Evolutionary conservation across 1,140 invertebrate species (phyloP), one percentile per base, ranked within the genome.

Genomic region (Drosophila suzukii): DNA sequence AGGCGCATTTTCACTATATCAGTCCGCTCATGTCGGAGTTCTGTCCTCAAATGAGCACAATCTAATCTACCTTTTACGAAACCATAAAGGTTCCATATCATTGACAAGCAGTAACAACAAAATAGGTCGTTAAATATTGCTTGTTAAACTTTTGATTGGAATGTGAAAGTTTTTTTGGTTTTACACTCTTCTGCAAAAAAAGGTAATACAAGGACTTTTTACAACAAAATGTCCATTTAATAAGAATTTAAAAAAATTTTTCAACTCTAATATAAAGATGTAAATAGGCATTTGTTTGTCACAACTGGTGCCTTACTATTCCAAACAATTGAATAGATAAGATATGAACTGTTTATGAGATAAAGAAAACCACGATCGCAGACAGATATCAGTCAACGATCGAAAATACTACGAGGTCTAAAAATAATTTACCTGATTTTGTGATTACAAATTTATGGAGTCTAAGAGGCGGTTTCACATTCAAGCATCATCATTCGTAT

Each of bases 11-110:
- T 62, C 38, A 43, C 55, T 13, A 2, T 15, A 24, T 62, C 3
- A 12, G 54, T 15, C 55, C 27, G 55, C 15, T 41, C 60, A 62
- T 62, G 17, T 62, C 55, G 60, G 13, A 34, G 54, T 27, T 43
- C 60, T 15, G 4, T 24, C 13, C 17, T 6, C 27, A 59, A 62
- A n/a, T 62, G 60, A 12, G 4, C 27, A 8, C 24, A 62, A 62
- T 62, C 55, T 59, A 15, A 62, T 62, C 54, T 15, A 6, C 7
- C 0, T 8, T 24, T 3, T 15, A 15, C 4, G 1, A 15, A 10
- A 10, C 24, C 15, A 3, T 24, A 0, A 58, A 39, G 30, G 36
- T 30, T 15, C 7, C 24, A 1, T n/a, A 30, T 8, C 12, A 39
- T 59, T 43, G 24, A 5, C 10, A 11, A 24, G 6, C 11, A 20